These are phyloP conservation scores for Bombus terrestris DNA, from an alignment of 1,140 invertebrate species.

Conservation along the genomic window DNA sequence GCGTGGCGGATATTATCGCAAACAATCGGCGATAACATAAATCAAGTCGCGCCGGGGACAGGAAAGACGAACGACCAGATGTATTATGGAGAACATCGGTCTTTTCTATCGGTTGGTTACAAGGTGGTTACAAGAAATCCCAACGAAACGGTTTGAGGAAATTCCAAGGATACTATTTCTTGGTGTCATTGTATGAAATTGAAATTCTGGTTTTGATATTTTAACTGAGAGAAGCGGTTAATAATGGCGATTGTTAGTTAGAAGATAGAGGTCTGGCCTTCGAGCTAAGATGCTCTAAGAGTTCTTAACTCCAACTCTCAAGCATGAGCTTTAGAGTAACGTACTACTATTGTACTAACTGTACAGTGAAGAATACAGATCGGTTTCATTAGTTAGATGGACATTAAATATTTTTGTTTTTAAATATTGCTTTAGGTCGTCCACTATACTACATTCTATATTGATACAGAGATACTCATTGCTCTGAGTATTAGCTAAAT, in stretches of 20 bases:
- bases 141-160: not conserved
- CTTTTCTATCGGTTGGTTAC: too few relatives aligned
- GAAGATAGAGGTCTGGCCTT: not conserved
- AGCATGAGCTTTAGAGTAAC: not conserved
- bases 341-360: not conserved
- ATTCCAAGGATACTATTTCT: not conserved
- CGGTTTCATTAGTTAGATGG: not conserved
- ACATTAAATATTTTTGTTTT: not conserved
- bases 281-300: not conserved
- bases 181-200: not conserved
- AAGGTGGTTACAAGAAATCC: not conserved
- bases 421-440: too few relatives aligned
- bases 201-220: not conserved
- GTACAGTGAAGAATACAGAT: not conserved
- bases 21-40: constrained; percentile 28
- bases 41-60: constrained; percentile 6
- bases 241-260: not conserved
- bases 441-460: too few relatives aligned
- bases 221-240: not conserved
- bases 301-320: not conserved
- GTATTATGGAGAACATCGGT: too few relatives aligned
- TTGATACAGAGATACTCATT: not conserved
- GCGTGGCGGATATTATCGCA: constrained; percentile 37
- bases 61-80: too few relatives aligned
- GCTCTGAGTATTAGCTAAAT: not conserved